Evolutionary conservation across 2,113 vertebrate species (phyloP).

Genomic region (Cebus imitator): DNA sequence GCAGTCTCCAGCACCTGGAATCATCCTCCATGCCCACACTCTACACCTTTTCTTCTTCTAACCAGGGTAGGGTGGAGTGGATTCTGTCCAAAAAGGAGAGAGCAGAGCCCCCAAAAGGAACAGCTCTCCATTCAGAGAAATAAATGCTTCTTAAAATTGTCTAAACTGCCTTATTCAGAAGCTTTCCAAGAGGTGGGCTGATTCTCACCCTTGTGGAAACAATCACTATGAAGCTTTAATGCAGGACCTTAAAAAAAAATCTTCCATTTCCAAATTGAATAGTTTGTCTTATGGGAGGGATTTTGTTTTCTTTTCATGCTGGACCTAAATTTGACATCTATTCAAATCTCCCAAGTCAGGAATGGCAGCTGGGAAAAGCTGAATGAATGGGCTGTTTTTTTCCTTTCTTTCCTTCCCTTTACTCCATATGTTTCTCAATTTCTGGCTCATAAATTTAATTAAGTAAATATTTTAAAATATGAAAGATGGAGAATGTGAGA

Average conservation of each 20-base stretch:
- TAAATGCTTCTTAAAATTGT: conserved; percentile 42
- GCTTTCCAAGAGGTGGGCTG: background rate
- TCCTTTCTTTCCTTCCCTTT: conserved; percentile 48
- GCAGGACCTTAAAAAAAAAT: conserved; percentile 34
- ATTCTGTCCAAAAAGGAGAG: conserved; percentile 51
- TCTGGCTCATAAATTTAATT: conserved; percentile 79
- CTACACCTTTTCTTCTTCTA: background rate
- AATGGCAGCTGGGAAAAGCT: conserved; percentile 79
- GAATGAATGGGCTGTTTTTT: conserved; percentile 80
- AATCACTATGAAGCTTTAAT: conserved; percentile 51
- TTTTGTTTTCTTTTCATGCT: conserved; percentile 77
- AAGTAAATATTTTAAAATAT: conserved; percentile 73
- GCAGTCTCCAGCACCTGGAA: background rate
- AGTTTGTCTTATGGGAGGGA: conserved; percentile 78
- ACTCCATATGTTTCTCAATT: conserved; percentile 80
- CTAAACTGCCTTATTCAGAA: conserved; percentile 55
- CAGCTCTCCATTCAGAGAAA: conserved; percentile 63
- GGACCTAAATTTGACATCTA: conserved; percentile 81
- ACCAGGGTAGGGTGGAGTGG: conserved; percentile 23
- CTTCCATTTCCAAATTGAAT: conserved; percentile 66
- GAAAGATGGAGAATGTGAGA: conserved; percentile 63
- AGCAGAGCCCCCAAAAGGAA: conserved; percentile 48
- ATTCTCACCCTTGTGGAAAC: conserved; percentile 41
- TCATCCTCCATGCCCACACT: background rate
- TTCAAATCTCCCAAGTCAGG: conserved; percentile 75